Evolutionary conservation across 2,888 invertebrate genomes (phyloP), one percentile per base, ranked within the genome.

Genomic region (Ochropacha duplaris): DNA sequence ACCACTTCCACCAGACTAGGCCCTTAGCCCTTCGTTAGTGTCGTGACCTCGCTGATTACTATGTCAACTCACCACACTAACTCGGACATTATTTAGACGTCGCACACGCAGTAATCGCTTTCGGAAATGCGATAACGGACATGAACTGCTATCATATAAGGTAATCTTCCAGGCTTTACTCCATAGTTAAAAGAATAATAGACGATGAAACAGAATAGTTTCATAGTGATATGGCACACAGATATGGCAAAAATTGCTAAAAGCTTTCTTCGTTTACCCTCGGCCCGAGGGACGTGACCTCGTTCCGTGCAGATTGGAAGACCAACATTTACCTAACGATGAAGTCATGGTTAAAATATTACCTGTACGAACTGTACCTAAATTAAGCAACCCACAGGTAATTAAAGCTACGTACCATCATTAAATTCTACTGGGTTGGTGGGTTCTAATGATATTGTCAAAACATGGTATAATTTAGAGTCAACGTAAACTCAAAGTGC

Each of bases 1-100:
- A 84, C 81, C 81, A 84, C 85, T 86, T 82, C 82, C 78, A 82
- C 80, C 78, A 76, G 78, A 79, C 83, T 83, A 83, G 81, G 80
- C 80, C 83, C 84, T 77, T 77, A 83, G 78, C 78, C 79, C 83
- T 83, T 84, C 81, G 79, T 86, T 85, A 85, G 76, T 79, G 76
- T 78, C 81, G 79, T 80, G 83, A 87, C 83, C 84, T 83, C 81
- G 70, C 73, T 79, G 82, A 83, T 83, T 83, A 78, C 79, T 81
- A 67, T 77, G 79, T 81, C 83, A 79, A 77, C 72, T 75, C 60
- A 61, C 68, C 64, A 64, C 22, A 31, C 26, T 51, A 51, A 28
- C 51, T 28, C 24, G 34, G 16, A 22, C 19, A 28, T 19, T 52
- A 52, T 34, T 51, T 44, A 52, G 44, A 36, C 44, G 39, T 14